phyloP scores from a whole-genome alignment of 2,113 vertebrate genomes.

The Perccottus glenii region DNA sequence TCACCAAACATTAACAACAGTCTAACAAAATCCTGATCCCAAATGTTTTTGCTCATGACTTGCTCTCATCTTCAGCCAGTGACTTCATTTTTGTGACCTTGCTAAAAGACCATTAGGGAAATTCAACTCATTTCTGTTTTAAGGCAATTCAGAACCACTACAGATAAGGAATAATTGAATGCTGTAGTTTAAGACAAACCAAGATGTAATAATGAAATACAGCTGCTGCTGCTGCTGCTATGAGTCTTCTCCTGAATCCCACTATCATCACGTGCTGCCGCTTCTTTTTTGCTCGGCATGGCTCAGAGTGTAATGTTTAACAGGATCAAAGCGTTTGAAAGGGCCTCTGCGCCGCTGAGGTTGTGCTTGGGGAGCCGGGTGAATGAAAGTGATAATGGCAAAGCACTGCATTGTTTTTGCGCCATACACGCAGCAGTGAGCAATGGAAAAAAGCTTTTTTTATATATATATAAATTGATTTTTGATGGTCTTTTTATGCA shows the following conservation, averaged over 20 bases:
- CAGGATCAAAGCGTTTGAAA: slow-evolving; percentile 65
- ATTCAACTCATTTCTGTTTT: slow-evolving; percentile 30
- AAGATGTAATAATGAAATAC: slow-evolving; percentile 35
- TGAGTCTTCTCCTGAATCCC: not conserved
- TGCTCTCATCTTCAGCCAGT: slow-evolving; percentile 5
- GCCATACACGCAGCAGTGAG: slow-evolving; percentile 12
- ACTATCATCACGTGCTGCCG: slow-evolving; percentile 58
- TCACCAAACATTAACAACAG: too few relatives aligned
- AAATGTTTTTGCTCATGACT: slow-evolving; percentile 18
- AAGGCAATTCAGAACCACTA: slow-evolving; percentile 23
- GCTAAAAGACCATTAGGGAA: slow-evolving; percentile 42
- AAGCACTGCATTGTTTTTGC: slow-evolving; percentile 39
- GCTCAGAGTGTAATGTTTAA: slow-evolving; percentile 60
- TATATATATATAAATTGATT: slow-evolving; percentile 13
- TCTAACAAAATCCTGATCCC: too few relatives aligned
- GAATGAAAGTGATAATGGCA: slow-evolving; percentile 56
- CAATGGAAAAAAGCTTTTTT: slow-evolving; percentile 2
- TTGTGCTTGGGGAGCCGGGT: slow-evolving; percentile 56
- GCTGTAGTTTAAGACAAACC: not conserved
- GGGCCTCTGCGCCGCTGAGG: slow-evolving; percentile 38
- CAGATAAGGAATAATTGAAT: slow-evolving; percentile 29
- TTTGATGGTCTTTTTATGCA: slow-evolving; percentile 3
- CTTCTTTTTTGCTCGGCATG: slow-evolving; percentile 35
- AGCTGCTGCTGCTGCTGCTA: slow-evolving; percentile 31
- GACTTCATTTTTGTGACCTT: slow-evolving; percentile 31